Evolutionary conservation across 2,888 invertebrate genomes (phyloP), one percentile per base, ranked within the genome.

Genomic region (Lithophane socia): DNA sequence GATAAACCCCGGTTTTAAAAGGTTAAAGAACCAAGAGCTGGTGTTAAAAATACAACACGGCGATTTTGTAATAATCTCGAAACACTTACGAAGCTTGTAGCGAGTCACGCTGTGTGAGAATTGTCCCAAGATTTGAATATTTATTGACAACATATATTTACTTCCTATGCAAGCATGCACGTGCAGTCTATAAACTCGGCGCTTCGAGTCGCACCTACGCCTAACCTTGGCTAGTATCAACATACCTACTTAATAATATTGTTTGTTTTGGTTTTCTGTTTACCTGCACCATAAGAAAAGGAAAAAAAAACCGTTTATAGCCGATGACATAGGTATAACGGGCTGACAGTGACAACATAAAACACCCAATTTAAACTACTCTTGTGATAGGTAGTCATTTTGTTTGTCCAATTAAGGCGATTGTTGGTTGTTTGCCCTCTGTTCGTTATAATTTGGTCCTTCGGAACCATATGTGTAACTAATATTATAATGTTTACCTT

Each of bases 211-310:
- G 24, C 83, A 47, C 82, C 84, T 63, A 82, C 84, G 74, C 75
- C 44, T 74, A 73, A 74, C 84, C 84, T 84, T 84, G 84, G 75
- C 79, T 73, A 29, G 66, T 78, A 79, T 79, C 67, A 82, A 84
- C 69, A 24, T 64, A 49, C 37, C 37, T 37, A 67, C 47, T 47
- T 47, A 49, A 18, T 61, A 77, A n/a, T 79, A 67, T 76, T 73
- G 54, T 83, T 83, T 76, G 60, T 83, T 80, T 77, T 73, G 61
- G 64, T 80, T 64, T 83, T 65, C n/a, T 71, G 52, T 76, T 77
- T 75, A 73, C 47, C 68, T 56, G 54, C 8, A 63, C 16, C 29
- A 5, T 10, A 49, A n/a, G 8, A 47, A 69, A n/a, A 75, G 24
- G 16, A n/a, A 69, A 56, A 49, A 29, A 9, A 29, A 16, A 13